Evolutionary conservation across 2,888 invertebrate species (phyloP), one percentile per base, ranked within the genome.

Genomic region (Mesoligia furuncula): DNA sequence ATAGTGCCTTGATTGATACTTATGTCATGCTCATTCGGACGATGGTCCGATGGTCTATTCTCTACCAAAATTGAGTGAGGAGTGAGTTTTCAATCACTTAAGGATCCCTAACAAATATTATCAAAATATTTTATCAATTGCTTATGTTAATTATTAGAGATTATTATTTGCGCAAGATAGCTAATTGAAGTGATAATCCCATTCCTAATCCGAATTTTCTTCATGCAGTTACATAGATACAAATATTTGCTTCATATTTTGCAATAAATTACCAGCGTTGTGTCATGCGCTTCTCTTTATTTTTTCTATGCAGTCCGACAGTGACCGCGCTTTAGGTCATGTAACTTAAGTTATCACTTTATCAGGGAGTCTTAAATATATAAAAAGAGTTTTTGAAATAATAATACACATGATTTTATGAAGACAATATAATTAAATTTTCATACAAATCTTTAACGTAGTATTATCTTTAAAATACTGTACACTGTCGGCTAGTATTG

Each of bases 401-500:
- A 94, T 90, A 93, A 93, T 83, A 93, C 94, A 92, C 91, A 77
- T 90, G 79, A 90, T 92, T 95, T 96, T 96, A 96, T 95, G 96
- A 96, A 96, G 96, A 96, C 96, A 96, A 96, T 96, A 97, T 97
- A 97, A 97, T 97, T 96, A 96, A 97, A 97, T 97, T 98, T 98
- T 97, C 98, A 98, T 98, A 98, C 98, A 98, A 98, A 98, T 98
- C 96, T 98, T 98, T 98, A 98, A 98, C 98, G 97, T 96, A 96
- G 93, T 98, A 97, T 97, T 96, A 97, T 96, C 97, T 97, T 97
- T 98, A 98, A 98, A 98, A 98, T 98, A 98, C 98, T 98, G 98
- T 98, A 98, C 98, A 98, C 88, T 93, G 95, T 93, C 96, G 93
- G 93, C 91, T 90, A 89, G 91, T 90, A 89, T 94, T 92, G 94